Evolutionary conservation across 1,140 invertebrate species (phyloP).

Genomic region (Tribolium castaneum): DNA sequence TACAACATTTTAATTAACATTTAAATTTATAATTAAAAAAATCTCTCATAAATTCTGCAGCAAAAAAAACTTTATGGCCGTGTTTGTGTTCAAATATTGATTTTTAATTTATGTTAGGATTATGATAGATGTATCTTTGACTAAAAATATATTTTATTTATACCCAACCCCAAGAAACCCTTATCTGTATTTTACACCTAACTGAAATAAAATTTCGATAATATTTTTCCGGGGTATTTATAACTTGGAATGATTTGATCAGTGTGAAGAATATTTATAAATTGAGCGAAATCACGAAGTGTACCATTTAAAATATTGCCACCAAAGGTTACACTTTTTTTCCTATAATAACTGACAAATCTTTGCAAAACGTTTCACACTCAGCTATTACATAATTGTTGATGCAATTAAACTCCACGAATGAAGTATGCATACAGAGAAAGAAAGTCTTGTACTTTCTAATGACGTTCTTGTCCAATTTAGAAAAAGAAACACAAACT

Average conservation of each 20-base stretch:
- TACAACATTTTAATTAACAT: neutral
- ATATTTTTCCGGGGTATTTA: neutral
- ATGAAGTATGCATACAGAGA: neutral
- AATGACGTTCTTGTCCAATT: neutral
- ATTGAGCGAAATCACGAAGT: slow-evolving; percentile 5
- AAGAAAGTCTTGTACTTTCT: slow-evolving; percentile 20
- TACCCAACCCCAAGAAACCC: neutral
- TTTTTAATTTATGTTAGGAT: slow-evolving; percentile 1
- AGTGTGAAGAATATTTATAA: neutral
- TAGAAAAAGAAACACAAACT: neutral
- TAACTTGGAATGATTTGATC: slow-evolving; percentile 3
- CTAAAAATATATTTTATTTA: slow-evolving; percentile 6
- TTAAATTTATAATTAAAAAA: neutral
- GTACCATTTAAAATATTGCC: neutral
- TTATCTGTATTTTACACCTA: neutral
- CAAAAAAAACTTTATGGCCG: too few species aligned
- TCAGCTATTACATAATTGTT: neutral
- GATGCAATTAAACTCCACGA: neutral
- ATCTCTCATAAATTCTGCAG: too few species aligned
- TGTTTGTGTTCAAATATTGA: neutral
- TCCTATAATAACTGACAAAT: neutral
- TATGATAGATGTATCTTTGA: neutral
- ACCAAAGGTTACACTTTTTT: neutral
- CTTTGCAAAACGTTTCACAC: neutral
- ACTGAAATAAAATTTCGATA: neutral